Conservation (phyloP, 1,140 invertebrate genomes). For the Drosophila lacteicornis region DNA sequence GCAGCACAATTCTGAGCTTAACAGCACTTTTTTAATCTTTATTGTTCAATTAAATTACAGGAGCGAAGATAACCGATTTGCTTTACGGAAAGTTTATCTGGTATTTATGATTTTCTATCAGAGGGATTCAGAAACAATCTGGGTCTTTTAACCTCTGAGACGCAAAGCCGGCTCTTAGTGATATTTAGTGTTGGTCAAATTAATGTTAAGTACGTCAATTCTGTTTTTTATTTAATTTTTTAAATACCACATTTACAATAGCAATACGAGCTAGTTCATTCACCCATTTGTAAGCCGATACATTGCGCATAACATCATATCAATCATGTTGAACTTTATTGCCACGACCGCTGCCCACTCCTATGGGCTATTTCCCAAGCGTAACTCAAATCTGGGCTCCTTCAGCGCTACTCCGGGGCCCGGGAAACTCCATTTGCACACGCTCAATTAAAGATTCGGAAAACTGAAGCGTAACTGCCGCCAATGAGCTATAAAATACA, state of each 20-base stretch:
- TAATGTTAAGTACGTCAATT: no score
- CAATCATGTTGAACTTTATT: constrained; percentile 33
- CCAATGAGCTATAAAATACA: constrained; percentile 58
- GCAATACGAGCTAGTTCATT: not conserved
- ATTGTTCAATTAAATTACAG: no score
- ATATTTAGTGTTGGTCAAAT: no score
- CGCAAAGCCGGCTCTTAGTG: no score
- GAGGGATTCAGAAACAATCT: no score
- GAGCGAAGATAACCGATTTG: no score
- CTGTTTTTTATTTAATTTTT: not conserved
- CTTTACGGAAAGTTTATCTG: no score
- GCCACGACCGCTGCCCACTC: constrained; percentile 13
- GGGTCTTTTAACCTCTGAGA: no score
- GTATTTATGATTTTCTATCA: no score
- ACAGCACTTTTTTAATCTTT: no score
- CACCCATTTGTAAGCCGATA: not conserved
- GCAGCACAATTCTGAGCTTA: no score
- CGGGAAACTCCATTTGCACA: constrained; percentile 41
- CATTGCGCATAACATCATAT: constrained; percentile 21
- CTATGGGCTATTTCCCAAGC: constrained; percentile 1
- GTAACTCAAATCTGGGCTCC: constrained; percentile 21
- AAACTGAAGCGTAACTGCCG: constrained; percentile 41
- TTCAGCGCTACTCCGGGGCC: not conserved
- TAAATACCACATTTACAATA: not conserved
- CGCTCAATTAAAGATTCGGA: constrained; percentile 40